Conservation (phyloP, 2,113 vertebrate genomes). For the Apistogramma diplotaenia region DNA sequence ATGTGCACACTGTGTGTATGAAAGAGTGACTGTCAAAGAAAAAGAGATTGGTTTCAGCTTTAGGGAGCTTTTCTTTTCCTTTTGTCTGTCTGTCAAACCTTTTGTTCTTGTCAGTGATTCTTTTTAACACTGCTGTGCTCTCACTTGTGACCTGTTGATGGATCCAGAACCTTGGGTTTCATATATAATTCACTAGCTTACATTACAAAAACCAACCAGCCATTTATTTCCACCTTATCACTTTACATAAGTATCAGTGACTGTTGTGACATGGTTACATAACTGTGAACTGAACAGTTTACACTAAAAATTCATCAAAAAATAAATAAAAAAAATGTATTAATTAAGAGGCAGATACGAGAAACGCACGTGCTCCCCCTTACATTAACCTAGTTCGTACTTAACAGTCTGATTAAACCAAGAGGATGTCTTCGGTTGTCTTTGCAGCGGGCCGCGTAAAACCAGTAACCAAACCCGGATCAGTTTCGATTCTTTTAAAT, state of each 20-base stretch:
- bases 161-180: conserved; percentile 14
- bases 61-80: not conserved
- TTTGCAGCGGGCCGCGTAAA: conserved; percentile 18
- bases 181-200: conserved; percentile 58
- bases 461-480: conserved; percentile 61
- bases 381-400: conserved; percentile 27
- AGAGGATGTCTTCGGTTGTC: conserved; percentile 44
- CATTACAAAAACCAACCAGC: conserved; percentile 49
- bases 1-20: not conserved
- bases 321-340: not conserved
- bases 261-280: conserved; percentile 20
- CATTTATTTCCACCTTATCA: conserved; percentile 44
- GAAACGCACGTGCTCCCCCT: not conserved
- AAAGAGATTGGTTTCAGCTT: conserved; percentile 6
- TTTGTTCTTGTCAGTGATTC: conserved; percentile 31
- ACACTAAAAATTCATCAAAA: not conserved
- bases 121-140: conserved; percentile 15
- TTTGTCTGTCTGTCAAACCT: conserved; percentile 15
- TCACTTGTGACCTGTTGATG: conserved; percentile 45
- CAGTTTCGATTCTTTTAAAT: conserved; percentile 64
- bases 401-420: conserved; percentile 37
- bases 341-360: not conserved
- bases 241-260: conserved; percentile 28
- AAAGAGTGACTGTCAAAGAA: not conserved
- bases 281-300: conserved; percentile 11